These are phyloP conservation scores for Dendrocincla tyrannina DNA, from an alignment of 2,797 vertebrate species.

Conservation along the genomic window DNA sequence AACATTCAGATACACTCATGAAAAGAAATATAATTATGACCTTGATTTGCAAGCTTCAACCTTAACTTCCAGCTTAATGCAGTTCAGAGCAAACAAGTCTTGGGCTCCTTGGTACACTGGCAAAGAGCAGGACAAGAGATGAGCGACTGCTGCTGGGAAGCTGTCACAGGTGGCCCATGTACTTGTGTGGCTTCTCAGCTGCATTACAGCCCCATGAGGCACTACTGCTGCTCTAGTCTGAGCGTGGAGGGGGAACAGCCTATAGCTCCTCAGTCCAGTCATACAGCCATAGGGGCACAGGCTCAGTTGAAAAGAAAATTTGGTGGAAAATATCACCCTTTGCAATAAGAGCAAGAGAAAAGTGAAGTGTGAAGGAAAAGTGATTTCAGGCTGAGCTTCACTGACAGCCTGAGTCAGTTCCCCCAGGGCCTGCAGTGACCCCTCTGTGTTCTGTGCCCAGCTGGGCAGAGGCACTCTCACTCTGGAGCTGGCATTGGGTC, in stretches of 20 bases:
- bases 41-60: neutral
- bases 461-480: no score
- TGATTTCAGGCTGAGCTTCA: neutral
- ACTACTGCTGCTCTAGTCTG: neutral
- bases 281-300: neutral
- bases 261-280: neutral
- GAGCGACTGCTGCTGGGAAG: neutral
- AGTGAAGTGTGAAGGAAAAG: neutral
- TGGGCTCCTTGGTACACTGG: neutral
- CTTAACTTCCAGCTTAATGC: neutral
- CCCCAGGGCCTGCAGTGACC: accelerated
- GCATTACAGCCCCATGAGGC: neutral
- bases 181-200: neutral
- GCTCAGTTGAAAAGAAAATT: neutral
- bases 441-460: neutral
- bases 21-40: neutral
- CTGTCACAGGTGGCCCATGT: no score
- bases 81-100: neutral
- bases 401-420: neutral
- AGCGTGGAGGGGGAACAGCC: accelerated
- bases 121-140: neutral
- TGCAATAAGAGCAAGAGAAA: neutral
- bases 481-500: neutral
- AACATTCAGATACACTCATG: neutral
- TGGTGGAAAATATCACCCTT: neutral